Evolutionary conservation across 2,113 vertebrate species (phyloP), one percentile per base, ranked within the genome.

Genomic region (Leucopternis melanops): DNA sequence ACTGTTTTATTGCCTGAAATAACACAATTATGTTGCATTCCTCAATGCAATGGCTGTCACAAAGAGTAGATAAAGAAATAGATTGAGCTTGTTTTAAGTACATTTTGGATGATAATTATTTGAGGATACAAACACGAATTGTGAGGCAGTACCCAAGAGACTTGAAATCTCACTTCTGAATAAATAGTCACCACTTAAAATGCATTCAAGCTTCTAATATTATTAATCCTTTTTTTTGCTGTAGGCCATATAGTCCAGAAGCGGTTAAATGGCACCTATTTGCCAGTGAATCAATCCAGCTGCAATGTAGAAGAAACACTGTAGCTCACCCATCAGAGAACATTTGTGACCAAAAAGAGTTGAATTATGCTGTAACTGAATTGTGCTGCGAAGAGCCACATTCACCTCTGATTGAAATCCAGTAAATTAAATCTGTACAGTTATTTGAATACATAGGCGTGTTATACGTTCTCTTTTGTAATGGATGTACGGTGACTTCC

Each of bases 1-100:
- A 96, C 93, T 26, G 4, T 95, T 97, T 98, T 97, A 97, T 97
- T 97, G 90, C 97, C 81, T 97, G 88, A 97, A 98, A 97, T 97
- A 97, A 95, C 82, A 92, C 82, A 97, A 91, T 97, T 97, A 94
- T 58, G 71, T 80, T 83, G 87, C 47, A 49, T 96, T 96, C 73
- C 84, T 93, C 91, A 54, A 94, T 94, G 94, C 88, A 96, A 89
- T 86, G 86, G 62, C 94, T 91, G 94, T 90, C 95, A 92, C 45
- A 86, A 95, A 96, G 42, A 86, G 67, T 90, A 94, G 79, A 97
- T 93, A 96, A 98, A 96, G 91, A 92, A 97, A 97, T 93, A 95
- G 79, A 95, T 95, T 96, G 81, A 94, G 66, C 65, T 88, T 36
- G 17, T 93, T 97, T 97, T 61, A 94, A 97, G 72, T 94, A 69